Evolutionary conservation across 2,888 invertebrate genomes (phyloP).

Genomic region (Heliconius ismenius): DNA sequence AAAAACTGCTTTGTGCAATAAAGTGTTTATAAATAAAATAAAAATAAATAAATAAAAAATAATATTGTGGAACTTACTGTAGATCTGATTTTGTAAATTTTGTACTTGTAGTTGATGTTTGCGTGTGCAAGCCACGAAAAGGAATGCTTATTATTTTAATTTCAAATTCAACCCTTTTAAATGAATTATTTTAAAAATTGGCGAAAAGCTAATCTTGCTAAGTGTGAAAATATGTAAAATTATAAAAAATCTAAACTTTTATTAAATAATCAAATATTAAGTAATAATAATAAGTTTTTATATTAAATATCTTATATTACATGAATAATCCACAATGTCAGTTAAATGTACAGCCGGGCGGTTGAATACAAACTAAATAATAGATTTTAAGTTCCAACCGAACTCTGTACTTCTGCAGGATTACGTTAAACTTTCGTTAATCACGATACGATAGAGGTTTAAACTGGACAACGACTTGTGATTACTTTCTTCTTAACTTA

Average conservation of each 20-base stretch:
- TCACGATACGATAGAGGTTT: slow-evolving; percentile 36
- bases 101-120: no score
- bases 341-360: slow-evolving; percentile 6
- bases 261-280: background rate
- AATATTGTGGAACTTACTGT: background rate
- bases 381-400: slow-evolving; percentile 31
- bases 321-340: slow-evolving; percentile 4
- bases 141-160: no score
- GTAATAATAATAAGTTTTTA: background rate
- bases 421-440: slow-evolving; percentile 36
- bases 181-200: no score
- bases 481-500: slow-evolving; percentile 30
- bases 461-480: slow-evolving; percentile 35
- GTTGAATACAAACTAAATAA: slow-evolving; percentile 34
- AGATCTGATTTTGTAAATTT: no score
- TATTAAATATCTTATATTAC: background rate
- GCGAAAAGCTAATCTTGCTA: background rate
- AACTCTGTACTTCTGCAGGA: slow-evolving; percentile 30
- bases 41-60: no score
- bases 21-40: no score
- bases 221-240: background rate
- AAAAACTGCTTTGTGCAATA: no score
- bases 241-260: background rate
- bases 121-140: no score
- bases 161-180: no score